Base-by-base conservation (phyloP, 1,140 invertebrate species). In the Bombus pyrosoma region DNA sequence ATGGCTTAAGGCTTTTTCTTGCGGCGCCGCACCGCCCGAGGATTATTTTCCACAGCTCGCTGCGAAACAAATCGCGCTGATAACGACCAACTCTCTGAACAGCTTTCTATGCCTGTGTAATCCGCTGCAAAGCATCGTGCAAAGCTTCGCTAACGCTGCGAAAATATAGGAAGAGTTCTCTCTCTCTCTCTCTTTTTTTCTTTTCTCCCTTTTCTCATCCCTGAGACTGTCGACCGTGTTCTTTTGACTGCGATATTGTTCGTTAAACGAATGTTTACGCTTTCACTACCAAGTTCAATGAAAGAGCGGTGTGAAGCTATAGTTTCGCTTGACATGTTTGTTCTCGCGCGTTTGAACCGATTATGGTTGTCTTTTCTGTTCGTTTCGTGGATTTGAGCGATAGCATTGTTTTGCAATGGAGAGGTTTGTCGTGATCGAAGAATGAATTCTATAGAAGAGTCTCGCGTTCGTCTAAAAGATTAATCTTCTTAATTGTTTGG, bases 1-100 rank as follows among this genome's bases (percentile, higher is more conserved):
- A 53, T 68, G 66, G 82, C 64, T 85, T 73, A 80, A 85, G 83
- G 83, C 76, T 85, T 72, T 80, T 85, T 80, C 76, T 53, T 57
- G n/a, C 68, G 13, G 47, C 13, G 9, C 34, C 34, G 18, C n/a
- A 32, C 34, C 13, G 13, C n/a, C 12, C n/a, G 57, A n/a, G 75
- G 83, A 84, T 84, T 84, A 84, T 79, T 84, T 79, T 79, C 69
- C 12, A 28, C 59, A 59, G 28, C 12, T 18, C 25, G 3, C 64
- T 47, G 82, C 75, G 76, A 79, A 79, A 84, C 82, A 79, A 80
- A 85, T 85, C 76, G 83, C 41, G 12, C 83, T 62, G 83, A 85
- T 80, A 85, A 85, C 83, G 39, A 73, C 76, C 53, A 22, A 72
- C 37, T 37, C 25, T 32, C 66, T 18, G 64, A 37, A 47, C 66